Base-by-base conservation (phyloP, 2,888 invertebrate genomes). In the Epiblema foenella region DNA sequence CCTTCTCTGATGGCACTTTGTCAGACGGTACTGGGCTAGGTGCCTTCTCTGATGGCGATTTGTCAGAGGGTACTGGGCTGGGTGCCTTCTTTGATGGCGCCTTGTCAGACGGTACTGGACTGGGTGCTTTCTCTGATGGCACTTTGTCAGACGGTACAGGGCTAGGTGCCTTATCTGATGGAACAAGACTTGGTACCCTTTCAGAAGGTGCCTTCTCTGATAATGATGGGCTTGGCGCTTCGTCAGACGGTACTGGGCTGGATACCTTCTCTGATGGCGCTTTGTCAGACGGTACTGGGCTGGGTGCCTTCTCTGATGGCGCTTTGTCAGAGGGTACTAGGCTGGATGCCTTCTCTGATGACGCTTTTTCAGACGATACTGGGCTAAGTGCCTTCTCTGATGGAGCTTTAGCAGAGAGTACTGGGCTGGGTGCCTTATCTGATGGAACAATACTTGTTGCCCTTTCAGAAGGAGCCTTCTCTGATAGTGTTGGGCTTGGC, bases 331-430 rank as follows among this genome's bases (percentile, higher is more conserved):
- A 49, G 20, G 76, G 58, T 0, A 49, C 39, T 1, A 71, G 73
- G 4, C 76, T 75, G 5, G 73, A 65, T 20, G 60, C 68, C 46
- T 76, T 77, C 2, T 77, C 73, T 11, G 18, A 62, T 15, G n/a
- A 4, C 20, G 56, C 68, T 51, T 77, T 77, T 2, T 77, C 73
- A 10, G 33, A 49, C 10, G 17, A 33, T 0, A 51, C 29, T 5
- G 37, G 65, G 15, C 49, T 52, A 12, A 18, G 17, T 1, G 60
- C 5, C 7, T 18, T 74, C 4, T 20, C 39, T 12, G 39, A 18
- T 12, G 39, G 60, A 0, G 56, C 58, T 17, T 56, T 66, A 1
- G 10, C 57, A n/a, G 29, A 39, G 0, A n/a, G 18, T 9, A 20
- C 42, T 11, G 54, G 72, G 8, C 75, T 74, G 5, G 33, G 17